A percentile compares a stretch with the other conserved stretches of the same genome.
phyloP scores from a whole-genome alignment of 2,888 invertebrate species.

The Pristionchus fissidentatus region DNA sequence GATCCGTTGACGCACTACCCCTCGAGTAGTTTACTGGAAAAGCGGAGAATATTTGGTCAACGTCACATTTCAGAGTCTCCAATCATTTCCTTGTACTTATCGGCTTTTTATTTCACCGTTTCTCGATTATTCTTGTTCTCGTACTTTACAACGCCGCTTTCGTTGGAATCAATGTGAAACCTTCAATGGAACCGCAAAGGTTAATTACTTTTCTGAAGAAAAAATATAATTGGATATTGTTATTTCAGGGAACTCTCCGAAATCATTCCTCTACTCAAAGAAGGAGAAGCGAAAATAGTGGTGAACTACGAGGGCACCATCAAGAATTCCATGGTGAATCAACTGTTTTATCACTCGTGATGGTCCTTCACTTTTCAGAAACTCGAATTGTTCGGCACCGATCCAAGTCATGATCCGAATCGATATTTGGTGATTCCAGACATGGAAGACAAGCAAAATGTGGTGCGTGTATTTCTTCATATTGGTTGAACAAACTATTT shows the following conservation, averaged over 20 bases:
- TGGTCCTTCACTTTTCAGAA: background rate
- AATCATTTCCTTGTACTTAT: background rate
- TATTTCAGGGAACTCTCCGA: background rate
- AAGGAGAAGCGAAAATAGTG: background rate
- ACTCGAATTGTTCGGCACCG: background rate
- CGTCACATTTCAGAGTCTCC: background rate
- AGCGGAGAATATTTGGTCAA: background rate
- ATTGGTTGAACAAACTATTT: background rate
- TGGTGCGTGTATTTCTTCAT: background rate
- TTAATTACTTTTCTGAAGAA: too few relatives aligned
- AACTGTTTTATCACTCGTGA: background rate
- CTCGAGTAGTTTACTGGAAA: background rate
- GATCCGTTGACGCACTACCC: too few relatives aligned
- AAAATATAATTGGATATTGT: background rate
- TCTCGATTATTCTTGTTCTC: background rate
- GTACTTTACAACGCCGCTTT: constrained; percentile 11
- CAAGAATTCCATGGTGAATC: background rate
- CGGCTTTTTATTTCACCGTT: background rate
- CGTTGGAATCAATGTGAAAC: background rate
- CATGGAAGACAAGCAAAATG: constrained; percentile 13
- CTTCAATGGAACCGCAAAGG: background rate
- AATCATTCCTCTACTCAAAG: background rate
- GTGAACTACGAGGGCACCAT: constrained; percentile 11
- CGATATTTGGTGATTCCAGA: background rate
- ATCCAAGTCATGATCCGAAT: background rate